A percentile compares a stretch with the other conserved stretches of the same genome.
Evolutionary conservation across 2,113 vertebrate genomes (phyloP).

Genomic region (Aythya baeri): DNA sequence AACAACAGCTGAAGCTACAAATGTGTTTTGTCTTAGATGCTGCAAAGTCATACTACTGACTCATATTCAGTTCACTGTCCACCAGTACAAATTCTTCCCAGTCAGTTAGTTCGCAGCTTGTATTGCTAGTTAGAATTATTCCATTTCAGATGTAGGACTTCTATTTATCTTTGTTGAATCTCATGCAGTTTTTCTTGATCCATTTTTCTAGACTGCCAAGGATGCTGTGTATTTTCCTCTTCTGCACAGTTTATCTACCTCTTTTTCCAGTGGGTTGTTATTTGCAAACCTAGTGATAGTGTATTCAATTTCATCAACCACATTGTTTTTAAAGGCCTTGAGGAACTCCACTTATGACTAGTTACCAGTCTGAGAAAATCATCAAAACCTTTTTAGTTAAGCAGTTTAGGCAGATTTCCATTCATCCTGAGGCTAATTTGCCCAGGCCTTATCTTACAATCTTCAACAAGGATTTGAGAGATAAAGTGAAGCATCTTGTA

Average conservation of each 20-base stretch:
- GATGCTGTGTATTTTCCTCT: not conserved
- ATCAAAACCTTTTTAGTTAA: not conserved
- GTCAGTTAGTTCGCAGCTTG: accelerated
- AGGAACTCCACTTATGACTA: not conserved
- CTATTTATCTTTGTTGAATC: not conserved
- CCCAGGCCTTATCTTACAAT: not conserved
- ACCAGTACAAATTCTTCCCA: not conserved
- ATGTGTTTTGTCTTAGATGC: not conserved
- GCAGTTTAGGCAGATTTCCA: not conserved
- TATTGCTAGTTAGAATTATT: not conserved
- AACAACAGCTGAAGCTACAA: not conserved
- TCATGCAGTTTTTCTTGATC: not conserved
- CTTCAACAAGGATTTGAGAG: not conserved
- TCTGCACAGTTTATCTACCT: not conserved
- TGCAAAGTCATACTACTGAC: not conserved
- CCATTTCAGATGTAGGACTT: not conserved
- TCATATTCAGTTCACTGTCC: not conserved
- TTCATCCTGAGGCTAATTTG: not conserved
- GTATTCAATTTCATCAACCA: not conserved
- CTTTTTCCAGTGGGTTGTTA: accelerated
- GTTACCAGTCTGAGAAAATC: not conserved
- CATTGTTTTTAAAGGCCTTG: not conserved
- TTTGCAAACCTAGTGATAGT: not conserved
- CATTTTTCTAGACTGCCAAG: not conserved
- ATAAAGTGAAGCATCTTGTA: not conserved